A percentile compares a stretch with the other conserved stretches of the same genome.
These are phyloP conservation scores for Caenorhabditis macrosperma DNA, from an alignment of 2,888 invertebrate species.

Conservation along the genomic window DNA sequence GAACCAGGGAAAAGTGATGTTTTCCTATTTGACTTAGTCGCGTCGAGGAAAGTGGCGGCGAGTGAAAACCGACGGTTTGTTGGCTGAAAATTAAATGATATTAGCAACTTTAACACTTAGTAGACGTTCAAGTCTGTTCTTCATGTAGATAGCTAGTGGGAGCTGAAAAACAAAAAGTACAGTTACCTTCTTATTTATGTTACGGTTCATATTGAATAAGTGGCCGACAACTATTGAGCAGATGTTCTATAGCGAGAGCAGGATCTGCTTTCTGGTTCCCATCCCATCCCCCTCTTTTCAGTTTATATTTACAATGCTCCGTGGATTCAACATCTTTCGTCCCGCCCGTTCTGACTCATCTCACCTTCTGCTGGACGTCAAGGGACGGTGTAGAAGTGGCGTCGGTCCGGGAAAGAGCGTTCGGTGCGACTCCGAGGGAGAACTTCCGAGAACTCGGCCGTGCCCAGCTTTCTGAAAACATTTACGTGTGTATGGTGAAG, in stretches of 20 bases:
- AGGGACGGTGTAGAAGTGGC: slow-evolving; percentile 46
- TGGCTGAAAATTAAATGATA: slow-evolving; percentile 20
- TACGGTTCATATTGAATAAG: slow-evolving; percentile 13
- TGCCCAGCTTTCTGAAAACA: slow-evolving; percentile 46
- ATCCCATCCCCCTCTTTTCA: slow-evolving; percentile 16
- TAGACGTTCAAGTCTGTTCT: too few relatives aligned
- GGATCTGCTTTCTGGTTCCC: slow-evolving; percentile 2
- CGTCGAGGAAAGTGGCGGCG: slow-evolving; percentile 52
- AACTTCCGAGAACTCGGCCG: slow-evolving; percentile 35
- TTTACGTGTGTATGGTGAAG: neutral
- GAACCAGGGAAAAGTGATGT: slow-evolving; percentile 57
- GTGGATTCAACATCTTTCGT: neutral
- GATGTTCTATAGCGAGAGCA: neutral
- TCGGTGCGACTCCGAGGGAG: slow-evolving; percentile 44
- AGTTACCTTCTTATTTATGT: slow-evolving; percentile 26
- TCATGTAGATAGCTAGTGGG: too few relatives aligned
- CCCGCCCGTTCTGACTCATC: slow-evolving; percentile 23
- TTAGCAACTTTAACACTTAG: neutral
- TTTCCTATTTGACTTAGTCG: slow-evolving; percentile 79
- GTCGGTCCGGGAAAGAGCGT: slow-evolving; percentile 30
- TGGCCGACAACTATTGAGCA: neutral
- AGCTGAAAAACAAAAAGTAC: neutral
- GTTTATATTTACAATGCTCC: slow-evolving; percentile 23
- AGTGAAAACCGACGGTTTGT: slow-evolving; percentile 49
- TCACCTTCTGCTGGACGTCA: slow-evolving; percentile 36